Evolutionary conservation across 2,797 vertebrate species (phyloP).

Genomic region (Helicolenus hilgendorfi): DNA sequence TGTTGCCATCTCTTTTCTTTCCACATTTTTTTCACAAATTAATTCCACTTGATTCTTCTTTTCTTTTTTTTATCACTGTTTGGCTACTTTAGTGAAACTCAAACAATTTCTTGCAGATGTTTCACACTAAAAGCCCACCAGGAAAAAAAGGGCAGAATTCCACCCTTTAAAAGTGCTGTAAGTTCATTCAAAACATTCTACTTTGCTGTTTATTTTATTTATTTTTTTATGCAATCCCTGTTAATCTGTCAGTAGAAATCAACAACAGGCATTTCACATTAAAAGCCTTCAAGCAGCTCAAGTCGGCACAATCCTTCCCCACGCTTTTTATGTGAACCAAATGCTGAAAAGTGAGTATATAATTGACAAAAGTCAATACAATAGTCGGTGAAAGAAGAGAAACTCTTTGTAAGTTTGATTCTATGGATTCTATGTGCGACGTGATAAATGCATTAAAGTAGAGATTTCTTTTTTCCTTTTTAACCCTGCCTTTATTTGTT

Average conservation of each 20-base stretch:
- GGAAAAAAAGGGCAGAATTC: background rate
- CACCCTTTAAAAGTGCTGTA: background rate
- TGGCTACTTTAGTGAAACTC: background rate
- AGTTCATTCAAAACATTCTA: background rate
- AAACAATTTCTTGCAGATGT: background rate
- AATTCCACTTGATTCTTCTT: background rate
- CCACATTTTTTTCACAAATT: background rate
- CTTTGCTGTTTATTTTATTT: background rate
- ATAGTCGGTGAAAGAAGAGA: background rate
- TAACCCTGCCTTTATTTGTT: background rate
- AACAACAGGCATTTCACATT: background rate
- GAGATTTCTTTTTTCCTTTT: background rate
- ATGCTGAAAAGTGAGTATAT: background rate
- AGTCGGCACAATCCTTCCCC: background rate
- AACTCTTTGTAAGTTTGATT: background rate
- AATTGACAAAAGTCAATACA: background rate
- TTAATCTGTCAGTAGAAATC: background rate
- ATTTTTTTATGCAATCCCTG: background rate
- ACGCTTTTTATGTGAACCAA: background rate
- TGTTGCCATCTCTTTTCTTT: background rate
- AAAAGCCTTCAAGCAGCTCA: background rate
- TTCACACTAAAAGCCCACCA: background rate
- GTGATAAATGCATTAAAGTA: background rate
- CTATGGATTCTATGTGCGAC: background rate
- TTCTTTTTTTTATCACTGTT: background rate